Percentiles rank a stretch among this genome's conserved stretches.
Conservation (phyloP, 2,888 invertebrate species). For the Hedya salicella region DNA sequence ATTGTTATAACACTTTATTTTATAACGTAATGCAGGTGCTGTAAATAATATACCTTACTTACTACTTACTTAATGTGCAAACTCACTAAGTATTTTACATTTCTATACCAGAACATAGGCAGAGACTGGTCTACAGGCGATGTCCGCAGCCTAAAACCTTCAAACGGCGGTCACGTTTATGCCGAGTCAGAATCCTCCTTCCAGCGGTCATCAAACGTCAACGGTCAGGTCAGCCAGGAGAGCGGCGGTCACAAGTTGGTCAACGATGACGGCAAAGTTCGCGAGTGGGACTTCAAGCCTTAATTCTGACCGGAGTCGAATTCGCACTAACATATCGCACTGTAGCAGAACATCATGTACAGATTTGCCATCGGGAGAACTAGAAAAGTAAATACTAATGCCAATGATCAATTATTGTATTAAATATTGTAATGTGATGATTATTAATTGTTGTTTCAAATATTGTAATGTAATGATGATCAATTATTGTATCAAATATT, state of each 20-base stretch:
- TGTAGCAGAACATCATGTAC: neutral
- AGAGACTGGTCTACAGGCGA: constrained; percentile 38
- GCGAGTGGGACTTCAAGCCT: constrained; percentile 77
- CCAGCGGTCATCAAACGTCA: constrained; percentile 82
- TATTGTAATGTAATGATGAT: no score
- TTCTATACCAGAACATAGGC: constrained; percentile 47
- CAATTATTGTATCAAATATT: no score
- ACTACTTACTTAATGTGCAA: no score
- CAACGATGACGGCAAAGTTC: constrained; percentile 89
- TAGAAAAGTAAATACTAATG: no score
- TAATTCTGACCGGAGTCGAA: constrained; percentile 12
- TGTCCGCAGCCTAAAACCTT: constrained; percentile 59
- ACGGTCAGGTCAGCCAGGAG: constrained; percentile 85
- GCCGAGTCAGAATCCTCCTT: constrained; percentile 87
- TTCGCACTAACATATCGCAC: constrained; percentile 17
- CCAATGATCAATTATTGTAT: no score
- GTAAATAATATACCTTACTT: no score
- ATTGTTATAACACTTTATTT: no score
- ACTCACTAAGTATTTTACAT: no score
- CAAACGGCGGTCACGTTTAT: constrained; percentile 65
- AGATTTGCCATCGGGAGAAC: no score
- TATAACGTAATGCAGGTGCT: no score
- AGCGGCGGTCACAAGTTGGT: constrained; percentile 87
- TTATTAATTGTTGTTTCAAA: no score
- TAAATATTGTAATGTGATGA: no score